phyloP scores from a whole-genome alignment of 1,140 invertebrate species.

The Sycobia sp. region DNA sequence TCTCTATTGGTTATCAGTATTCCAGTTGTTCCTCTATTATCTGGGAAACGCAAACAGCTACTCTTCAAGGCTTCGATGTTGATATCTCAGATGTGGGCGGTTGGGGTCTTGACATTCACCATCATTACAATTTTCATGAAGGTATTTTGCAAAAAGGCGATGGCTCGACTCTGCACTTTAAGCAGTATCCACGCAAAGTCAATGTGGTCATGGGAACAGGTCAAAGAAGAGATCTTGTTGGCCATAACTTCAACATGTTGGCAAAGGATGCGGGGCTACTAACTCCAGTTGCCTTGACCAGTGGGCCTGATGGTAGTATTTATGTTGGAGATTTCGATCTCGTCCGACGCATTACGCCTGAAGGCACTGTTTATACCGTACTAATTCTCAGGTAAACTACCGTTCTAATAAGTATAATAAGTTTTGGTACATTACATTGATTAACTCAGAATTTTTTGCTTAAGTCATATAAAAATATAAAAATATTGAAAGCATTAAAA shows the following conservation, averaged over 20 bases:
- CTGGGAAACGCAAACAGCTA: slow-evolving; percentile 93
- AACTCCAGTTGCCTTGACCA: slow-evolving; percentile 90
- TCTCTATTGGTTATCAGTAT: slow-evolving; percentile 95
- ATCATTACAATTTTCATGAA: slow-evolving; percentile 98
- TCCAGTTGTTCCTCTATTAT: slow-evolving; percentile 82
- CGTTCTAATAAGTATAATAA: neutral
- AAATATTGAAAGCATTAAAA: no score
- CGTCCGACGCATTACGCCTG: slow-evolving; percentile 88
- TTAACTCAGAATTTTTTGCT: no score
- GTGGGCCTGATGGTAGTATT: slow-evolving; percentile 92
- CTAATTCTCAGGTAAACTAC: slow-evolving; percentile 80
- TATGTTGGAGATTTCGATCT: slow-evolving; percentile 98
- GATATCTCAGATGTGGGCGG: slow-evolving; percentile 91
- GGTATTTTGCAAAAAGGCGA: slow-evolving; percentile 96
- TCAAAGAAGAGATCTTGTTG: slow-evolving; percentile 76
- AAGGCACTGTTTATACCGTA: slow-evolving; percentile 90
- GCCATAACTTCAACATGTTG: slow-evolving; percentile 82
- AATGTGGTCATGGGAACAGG: slow-evolving; percentile 94
- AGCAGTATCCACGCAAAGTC: slow-evolving; percentile 87
- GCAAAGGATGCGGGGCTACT: slow-evolving; percentile 86
- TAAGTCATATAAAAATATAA: no score
- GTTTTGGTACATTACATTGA: no score
- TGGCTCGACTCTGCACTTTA: slow-evolving; percentile 90
- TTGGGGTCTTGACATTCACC: slow-evolving; percentile 97
- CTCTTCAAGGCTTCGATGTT: slow-evolving; percentile 94